Base-by-base conservation (phyloP, 2,797 vertebrate genomes). In the Ctenochaetus hawaiiensis region DNA sequence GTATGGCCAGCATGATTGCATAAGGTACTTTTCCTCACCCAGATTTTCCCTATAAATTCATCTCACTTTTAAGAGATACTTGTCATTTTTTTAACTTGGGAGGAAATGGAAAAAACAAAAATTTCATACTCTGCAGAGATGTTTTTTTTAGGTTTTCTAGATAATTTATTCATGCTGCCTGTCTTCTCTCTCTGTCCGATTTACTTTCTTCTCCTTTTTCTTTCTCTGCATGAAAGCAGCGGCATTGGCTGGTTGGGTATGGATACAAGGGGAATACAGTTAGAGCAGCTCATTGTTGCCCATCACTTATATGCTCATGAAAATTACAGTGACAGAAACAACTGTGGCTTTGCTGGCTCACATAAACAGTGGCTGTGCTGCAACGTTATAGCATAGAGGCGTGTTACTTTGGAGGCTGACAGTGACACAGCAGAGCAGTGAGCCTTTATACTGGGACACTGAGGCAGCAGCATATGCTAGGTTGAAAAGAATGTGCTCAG, bases 261-360 rank as follows among this genome's bases (percentile, higher is more conserved):
- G 52, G 51, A 73, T 77, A 49, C 22, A 48, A 23, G 39, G 53
- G 64, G 62, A 77, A 67, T 65, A 68, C n/a, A 74, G 75, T 77
- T 16, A 59, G n/a, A 48, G 20, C 17, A 0, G 4, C 49, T 72
- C 37, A 41, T 67, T 82, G 72, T 66, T 34, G 69, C 57, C 63
- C 41, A 39, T 67, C 56, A 34, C 72, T 82, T 72, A 43, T 0
- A 30, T 22, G 6, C 30, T 67, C 62, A 16, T 62, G 34, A 65
- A 62, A 79, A 81, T 60, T 41, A 69, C 61, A 34, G 12, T 10
- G 47, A 78, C 39, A 77, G 53, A 79, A 87, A 69, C 72, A 69
- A 53, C 54, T 48, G 45, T 60, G 23, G 70, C 61, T 51, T 20
- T 1, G 34, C n/a, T 6, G 70, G 67, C 82, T 59, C 64, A 20